These are phyloP conservation scores for Trissoscelio sp. DNA, from an alignment of 2,888 invertebrate species.

Conservation along the genomic window DNA sequence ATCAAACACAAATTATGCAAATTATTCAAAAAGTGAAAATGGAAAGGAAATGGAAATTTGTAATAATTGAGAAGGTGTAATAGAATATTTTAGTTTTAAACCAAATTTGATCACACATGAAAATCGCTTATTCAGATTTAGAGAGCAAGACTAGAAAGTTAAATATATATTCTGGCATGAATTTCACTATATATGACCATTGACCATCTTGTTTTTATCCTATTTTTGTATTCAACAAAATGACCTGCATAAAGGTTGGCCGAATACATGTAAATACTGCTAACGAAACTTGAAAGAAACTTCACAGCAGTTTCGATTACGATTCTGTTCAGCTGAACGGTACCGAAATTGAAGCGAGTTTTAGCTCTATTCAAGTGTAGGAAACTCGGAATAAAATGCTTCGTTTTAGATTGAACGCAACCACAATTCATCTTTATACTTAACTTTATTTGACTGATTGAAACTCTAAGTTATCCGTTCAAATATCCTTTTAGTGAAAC, in stretches of 20 bases:
- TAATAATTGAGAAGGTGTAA: too few species aligned
- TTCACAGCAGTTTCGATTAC: slow-evolving; percentile 55
- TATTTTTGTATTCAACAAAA: slow-evolving; percentile 29
- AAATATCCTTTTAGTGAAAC: slow-evolving; percentile 1
- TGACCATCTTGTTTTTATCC: slow-evolving; percentile 26
- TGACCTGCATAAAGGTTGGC: slow-evolving; percentile 14
- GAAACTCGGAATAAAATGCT: slow-evolving; percentile 45
- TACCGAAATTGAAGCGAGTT: slow-evolving; percentile 54
- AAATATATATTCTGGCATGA: too few species aligned
- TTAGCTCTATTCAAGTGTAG: slow-evolving; percentile 51
- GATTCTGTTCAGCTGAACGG: slow-evolving; percentile 49
- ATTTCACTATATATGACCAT: not conserved
- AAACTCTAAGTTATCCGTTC: slow-evolving; percentile 31
- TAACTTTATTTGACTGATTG: slow-evolving; percentile 51
- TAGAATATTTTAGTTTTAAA: too few species aligned
- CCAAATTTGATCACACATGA: too few species aligned
- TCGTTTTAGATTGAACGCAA: slow-evolving; percentile 52
- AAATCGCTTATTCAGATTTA: too few species aligned
- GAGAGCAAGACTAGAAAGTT: too few species aligned
- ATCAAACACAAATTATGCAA: too few species aligned
- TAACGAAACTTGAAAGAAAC: slow-evolving; percentile 43
- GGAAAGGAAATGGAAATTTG: too few species aligned
- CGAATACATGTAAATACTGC: slow-evolving; percentile 45
- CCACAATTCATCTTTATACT: slow-evolving; percentile 52
- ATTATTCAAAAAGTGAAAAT: too few species aligned